Evolutionary conservation across 2,888 invertebrate genomes (phyloP).

Genomic region (Ceramica pisi): DNA sequence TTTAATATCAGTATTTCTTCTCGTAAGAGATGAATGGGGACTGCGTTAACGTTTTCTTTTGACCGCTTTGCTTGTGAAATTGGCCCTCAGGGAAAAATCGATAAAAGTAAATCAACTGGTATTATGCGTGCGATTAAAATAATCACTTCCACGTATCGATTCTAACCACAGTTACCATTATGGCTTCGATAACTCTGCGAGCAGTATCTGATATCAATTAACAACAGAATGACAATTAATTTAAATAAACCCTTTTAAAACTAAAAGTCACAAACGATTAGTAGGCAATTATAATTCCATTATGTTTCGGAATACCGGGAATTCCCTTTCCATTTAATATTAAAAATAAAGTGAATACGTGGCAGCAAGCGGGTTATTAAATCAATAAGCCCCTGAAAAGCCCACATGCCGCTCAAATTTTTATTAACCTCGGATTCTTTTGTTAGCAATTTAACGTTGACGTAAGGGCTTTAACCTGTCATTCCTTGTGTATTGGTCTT

Average conservation of each 20-base stretch:
- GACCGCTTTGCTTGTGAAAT: constrained; percentile 6
- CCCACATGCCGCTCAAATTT: constrained; percentile 20
- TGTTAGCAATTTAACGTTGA: constrained; percentile 10
- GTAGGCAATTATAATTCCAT: constrained; percentile 6
- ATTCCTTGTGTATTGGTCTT: constrained; percentile 7
- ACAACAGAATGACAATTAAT: neutral
- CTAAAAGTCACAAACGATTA: neutral
- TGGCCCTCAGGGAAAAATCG: constrained; percentile 26
- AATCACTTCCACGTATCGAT: constrained; percentile 31
- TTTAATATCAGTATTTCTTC: constrained; percentile 12
- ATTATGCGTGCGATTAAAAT: constrained; percentile 40
- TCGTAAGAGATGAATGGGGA: constrained; percentile 5
- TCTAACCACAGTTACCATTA: constrained; percentile 1
- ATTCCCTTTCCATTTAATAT: constrained; percentile 5
- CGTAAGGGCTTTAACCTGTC: constrained; percentile 24
- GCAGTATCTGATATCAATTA: constrained; percentile 6
- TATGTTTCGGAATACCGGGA: neutral
- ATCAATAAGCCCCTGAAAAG: constrained; percentile 40
- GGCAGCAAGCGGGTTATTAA: constrained; percentile 12
- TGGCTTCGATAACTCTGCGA: constrained; percentile 9
- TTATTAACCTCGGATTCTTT: constrained; percentile 25
- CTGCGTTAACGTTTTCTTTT: constrained; percentile 11
- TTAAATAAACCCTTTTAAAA: neutral
- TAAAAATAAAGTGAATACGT: constrained; percentile 9
- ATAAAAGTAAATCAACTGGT: constrained; percentile 28